Conservation (phyloP, 2,113 vertebrate genomes). For the Pygoscelis adeliae region DNA sequence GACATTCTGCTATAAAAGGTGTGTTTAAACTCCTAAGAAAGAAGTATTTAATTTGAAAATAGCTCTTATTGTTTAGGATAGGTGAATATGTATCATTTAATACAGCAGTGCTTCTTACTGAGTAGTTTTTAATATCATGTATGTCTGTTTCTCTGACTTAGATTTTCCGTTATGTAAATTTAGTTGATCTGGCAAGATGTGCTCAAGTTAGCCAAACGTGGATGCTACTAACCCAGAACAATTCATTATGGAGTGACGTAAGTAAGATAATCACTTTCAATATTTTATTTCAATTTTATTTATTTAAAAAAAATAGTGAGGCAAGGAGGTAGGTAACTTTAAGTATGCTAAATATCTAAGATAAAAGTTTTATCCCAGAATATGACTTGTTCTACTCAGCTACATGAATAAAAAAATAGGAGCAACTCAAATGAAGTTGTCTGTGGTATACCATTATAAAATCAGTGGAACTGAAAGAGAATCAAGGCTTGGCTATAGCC, state of each 20-base stretch:
- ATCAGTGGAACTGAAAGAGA: background rate
- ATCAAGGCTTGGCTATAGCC: background rate
- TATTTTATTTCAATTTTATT: background rate
- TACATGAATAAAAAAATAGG: background rate
- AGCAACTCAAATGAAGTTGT: background rate
- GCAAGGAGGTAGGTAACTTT: background rate
- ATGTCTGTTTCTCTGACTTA: constrained; percentile 38
- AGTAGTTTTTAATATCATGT: background rate
- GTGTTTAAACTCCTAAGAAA: background rate
- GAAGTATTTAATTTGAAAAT: background rate
- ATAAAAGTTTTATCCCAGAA: background rate
- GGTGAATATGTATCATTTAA: background rate
- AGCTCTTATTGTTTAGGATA: background rate
- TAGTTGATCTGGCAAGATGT: constrained; percentile 64
- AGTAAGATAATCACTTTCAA: background rate
- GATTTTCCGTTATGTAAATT: constrained; percentile 66
- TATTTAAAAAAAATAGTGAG: background rate
- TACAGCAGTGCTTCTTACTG: background rate
- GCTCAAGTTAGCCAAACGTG: constrained; percentile 67
- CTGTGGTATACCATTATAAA: background rate
- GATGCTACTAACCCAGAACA: constrained; percentile 60
- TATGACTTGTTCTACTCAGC: background rate
- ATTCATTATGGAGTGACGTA: constrained; percentile 70
- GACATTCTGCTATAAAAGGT: background rate
- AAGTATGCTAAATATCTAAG: background rate